Evolutionary conservation across 1,140 invertebrate genomes (phyloP), one percentile per base, ranked within the genome.

Genomic region (Pseudomyrmex concolor): DNA sequence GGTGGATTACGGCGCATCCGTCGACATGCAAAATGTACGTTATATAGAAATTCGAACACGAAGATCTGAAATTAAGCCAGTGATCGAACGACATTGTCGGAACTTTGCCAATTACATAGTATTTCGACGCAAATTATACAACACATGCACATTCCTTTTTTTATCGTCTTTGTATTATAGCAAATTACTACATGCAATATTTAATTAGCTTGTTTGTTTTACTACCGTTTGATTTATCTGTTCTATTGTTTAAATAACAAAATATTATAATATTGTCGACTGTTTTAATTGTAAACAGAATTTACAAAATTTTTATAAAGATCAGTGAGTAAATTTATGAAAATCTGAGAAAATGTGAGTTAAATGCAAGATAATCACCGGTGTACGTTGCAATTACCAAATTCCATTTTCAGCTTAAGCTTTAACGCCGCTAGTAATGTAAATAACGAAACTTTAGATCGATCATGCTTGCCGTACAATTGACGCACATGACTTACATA

Each of bases 1-100:
- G 70, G 97, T 99, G 0, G 98, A 99, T 90, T 97, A 97, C 89
- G 98, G 98, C n/a, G 97, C 98, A 15, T 95, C 96, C 67, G 97
- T 99, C 57, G 98, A 99, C 91, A 96, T 96, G 80, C 97, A 97
- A 92, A 99, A 99, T 93, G 97, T 97, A 93, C 95, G 95, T 94
- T 71, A 54, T 45, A 45, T 34, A 2, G 48, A 77, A 22, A 15
- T 45, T 43, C 22, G 67, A 68, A 5, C 66, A 70, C 19, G 15
- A 59, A 55, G 15, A 66, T 51, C n/a, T 10, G 51, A 55, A 66
- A 19, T 84, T 48, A 22, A 19, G 12, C 17, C 12, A 34, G 50
- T 55, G 70, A 78, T 78, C 17, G 7, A 13, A 45, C 2, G 5
- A 45, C 15, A 57, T 25, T 19, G 54, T 78, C 55, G 17, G 25